A percentile compares a stretch with the other conserved stretches of the same genome.
These are phyloP conservation scores for Steinernema feltiae DNA, from an alignment of 1,140 invertebrate genomes.

Conservation along the genomic window DNA sequence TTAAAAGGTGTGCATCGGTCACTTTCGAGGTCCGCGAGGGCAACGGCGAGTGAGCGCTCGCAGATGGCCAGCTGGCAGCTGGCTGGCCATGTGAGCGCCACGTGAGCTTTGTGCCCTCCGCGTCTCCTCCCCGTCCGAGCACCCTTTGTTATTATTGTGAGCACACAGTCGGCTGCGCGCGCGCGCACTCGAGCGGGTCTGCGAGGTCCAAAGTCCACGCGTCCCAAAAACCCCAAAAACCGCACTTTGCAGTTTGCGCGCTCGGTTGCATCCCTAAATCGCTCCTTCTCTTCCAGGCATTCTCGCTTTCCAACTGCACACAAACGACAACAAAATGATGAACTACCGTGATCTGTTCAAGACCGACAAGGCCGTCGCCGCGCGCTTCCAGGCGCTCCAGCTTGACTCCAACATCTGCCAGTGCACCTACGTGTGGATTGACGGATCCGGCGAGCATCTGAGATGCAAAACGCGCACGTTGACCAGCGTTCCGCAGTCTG, in stretches of 20 bases:
- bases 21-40: not conserved
- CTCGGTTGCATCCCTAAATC: not conserved
- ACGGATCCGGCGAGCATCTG: conserved; percentile 78
- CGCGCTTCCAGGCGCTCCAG: not conserved
- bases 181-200: not conserved
- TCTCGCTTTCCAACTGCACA: not conserved
- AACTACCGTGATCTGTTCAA: conserved; percentile 10
- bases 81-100: not conserved
- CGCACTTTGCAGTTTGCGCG: not conserved
- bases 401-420: conserved; percentile 57
- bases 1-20: too few species aligned
- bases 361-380: not conserved
- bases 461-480: conserved; percentile 79
- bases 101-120: conserved; percentile 8
- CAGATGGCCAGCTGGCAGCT: not conserved
- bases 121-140: not conserved
- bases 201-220: not conserved
- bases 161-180: not conserved
- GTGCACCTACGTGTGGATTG: conserved; percentile 87
- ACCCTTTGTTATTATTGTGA: not conserved
- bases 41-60: not conserved
- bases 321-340: not conserved
- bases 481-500: conserved; percentile 68
- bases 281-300: not conserved
- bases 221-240: too few species aligned